These are phyloP conservation scores for Siniperca undulata DNA, from an alignment of 2,797 vertebrate species.

Conservation along the genomic window DNA sequence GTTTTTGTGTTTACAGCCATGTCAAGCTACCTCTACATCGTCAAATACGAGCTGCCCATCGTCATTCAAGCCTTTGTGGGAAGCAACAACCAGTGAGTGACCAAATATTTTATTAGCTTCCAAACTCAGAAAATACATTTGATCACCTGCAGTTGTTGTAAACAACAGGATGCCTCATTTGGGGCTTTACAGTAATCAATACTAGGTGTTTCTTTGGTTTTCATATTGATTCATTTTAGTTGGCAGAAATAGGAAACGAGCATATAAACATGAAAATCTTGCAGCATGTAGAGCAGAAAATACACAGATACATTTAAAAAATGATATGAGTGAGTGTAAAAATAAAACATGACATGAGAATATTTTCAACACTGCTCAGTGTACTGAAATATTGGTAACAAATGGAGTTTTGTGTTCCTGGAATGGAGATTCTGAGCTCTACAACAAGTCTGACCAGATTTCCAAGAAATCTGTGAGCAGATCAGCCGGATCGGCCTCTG, in stretches of 20 bases:
- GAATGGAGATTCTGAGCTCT: neutral
- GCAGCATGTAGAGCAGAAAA: neutral
- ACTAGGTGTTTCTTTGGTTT: neutral
- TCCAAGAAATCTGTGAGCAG: neutral
- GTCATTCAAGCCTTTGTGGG: slow-evolving; percentile 92
- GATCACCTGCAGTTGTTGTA: neutral
- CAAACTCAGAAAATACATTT: neutral
- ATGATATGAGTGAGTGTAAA: neutral
- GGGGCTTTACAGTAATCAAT: neutral
- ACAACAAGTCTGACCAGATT: neutral
- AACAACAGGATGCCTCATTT: neutral
- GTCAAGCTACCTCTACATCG: slow-evolving; percentile 99
- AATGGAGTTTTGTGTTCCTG: neutral
- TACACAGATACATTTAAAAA: neutral
- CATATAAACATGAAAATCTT: neutral
- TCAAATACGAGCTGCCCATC: slow-evolving; percentile 98
- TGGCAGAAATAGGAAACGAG: neutral
- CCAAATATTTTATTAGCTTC: neutral
- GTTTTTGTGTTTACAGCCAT: slow-evolving; percentile 89
- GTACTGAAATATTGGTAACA: neutral
- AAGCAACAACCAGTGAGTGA: slow-evolving; percentile 87
- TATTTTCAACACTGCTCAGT: neutral
- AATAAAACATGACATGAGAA: neutral
- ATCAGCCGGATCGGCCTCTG: neutral
- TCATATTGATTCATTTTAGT: neutral